These are phyloP conservation scores for Pantherophis vulpinus DNA, from an alignment of 2,797 vertebrate species.

Conservation along the genomic window DNA sequence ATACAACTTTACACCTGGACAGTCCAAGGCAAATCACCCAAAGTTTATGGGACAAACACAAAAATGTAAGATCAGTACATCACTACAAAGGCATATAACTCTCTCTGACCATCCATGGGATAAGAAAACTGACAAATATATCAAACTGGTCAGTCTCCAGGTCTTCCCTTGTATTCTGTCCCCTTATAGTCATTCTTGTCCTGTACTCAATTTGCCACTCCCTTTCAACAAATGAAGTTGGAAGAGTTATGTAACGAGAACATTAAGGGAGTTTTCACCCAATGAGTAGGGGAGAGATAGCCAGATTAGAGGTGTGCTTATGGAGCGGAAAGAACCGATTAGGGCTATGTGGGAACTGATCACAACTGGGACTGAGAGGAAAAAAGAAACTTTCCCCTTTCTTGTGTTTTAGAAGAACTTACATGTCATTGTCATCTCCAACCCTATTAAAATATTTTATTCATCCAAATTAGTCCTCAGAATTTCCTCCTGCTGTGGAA, in stretches of 20 bases:
- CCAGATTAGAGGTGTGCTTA: not conserved
- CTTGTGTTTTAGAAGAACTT: slow-evolving; percentile 16
- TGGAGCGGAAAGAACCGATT: not conserved
- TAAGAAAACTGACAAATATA: not conserved
- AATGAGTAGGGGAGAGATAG: not conserved
- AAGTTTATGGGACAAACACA: not conserved
- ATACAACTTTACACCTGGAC: not conserved
- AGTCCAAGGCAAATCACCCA: not conserved
- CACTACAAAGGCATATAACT: not conserved
- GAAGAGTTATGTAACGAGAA: not conserved
- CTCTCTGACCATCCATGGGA: not conserved
- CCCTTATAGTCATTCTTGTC: not conserved
- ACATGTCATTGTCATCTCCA: slow-evolving; percentile 6
- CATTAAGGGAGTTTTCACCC: not conserved
- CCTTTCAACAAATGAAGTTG: not conserved
- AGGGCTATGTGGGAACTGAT: not conserved
- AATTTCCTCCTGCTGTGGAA: slow-evolving; percentile 13
- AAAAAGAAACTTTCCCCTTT: not conserved
- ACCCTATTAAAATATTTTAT: slow-evolving; percentile 20
- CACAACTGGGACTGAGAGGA: not conserved
- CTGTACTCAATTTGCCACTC: not conserved
- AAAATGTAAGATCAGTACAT: not conserved
- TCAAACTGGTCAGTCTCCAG: not conserved
- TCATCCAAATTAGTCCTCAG: slow-evolving; percentile 19
- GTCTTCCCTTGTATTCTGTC: not conserved